phyloP scores from a whole-genome alignment of 2,113 vertebrate genomes.

The Columba livia region DNA sequence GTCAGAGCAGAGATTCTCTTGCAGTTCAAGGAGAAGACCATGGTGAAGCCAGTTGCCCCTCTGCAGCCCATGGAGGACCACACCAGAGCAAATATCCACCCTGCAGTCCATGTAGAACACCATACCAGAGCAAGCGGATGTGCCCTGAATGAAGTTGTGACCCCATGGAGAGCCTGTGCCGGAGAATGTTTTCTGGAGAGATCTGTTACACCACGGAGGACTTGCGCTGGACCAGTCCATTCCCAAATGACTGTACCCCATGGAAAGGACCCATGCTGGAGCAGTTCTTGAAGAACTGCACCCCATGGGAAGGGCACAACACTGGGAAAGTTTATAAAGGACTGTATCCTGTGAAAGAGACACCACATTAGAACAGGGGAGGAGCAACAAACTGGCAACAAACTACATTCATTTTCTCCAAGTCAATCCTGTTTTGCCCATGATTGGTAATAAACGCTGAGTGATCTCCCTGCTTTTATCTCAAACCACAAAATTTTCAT shows the following conservation, averaged over 20 bases:
- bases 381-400: neutral
- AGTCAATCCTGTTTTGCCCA: too few species aligned
- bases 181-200: neutral
- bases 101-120: neutral
- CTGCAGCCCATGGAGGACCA: neutral
- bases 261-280: neutral
- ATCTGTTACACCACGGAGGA: neutral
- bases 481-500: fast-evolving
- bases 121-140: neutral
- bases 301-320: neutral
- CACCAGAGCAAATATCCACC: neutral
- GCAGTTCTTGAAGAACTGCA: neutral
- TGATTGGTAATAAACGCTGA: too few species aligned
- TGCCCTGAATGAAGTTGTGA: neutral
- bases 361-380: neutral
- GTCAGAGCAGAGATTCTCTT: neutral
- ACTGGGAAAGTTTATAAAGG: neutral
- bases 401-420: too few species aligned
- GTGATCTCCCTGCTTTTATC: too few species aligned
- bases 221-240: fast-evolving
- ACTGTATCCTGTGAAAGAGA: neutral
- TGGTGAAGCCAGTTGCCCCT: neutral
- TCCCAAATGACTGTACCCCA: neutral
- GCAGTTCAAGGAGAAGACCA: neutral
- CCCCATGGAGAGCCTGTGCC: fast-evolving